phyloP scores from a whole-genome alignment of 2,113 vertebrate species.

The Cepphus grylle region DNA sequence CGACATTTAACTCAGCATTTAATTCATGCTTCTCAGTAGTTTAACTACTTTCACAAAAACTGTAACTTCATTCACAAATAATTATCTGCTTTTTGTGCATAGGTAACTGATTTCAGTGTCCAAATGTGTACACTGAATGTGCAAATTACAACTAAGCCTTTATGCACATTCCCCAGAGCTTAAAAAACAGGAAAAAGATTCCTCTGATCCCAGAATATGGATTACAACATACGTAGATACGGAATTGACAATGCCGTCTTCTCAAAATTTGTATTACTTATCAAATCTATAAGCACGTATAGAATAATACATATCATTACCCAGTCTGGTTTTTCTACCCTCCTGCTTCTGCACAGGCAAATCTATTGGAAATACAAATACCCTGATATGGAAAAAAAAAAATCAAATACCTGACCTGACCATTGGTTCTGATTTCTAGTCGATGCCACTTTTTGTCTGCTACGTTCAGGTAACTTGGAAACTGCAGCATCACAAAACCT shows the following conservation, averaged over 20 bases:
- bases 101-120: background rate
- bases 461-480: slow-evolving; percentile 84
- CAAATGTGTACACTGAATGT: background rate
- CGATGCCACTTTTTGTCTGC: slow-evolving; percentile 88
- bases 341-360: background rate
- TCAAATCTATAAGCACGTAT: background rate
- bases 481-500: slow-evolving; percentile 79
- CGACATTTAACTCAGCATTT: background rate
- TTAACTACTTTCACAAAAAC: background rate
- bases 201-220: background rate
- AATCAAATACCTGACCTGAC: slow-evolving; percentile 75
- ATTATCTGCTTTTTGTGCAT: background rate
- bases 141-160: background rate
- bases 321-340: background rate
- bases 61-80: background rate
- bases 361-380: background rate
- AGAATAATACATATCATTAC: background rate
- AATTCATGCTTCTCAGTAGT: background rate
- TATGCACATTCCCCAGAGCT: background rate
- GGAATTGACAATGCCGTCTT: background rate
- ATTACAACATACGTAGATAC: background rate
- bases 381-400: no score
- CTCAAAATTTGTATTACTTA: background rate
- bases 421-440: slow-evolving; percentile 84
- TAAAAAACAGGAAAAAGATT: background rate